A percentile compares a stretch with the other conserved stretches of the same genome.
phyloP scores from a whole-genome alignment of 2,888 invertebrate species.

The Luperina testacea region DNA sequence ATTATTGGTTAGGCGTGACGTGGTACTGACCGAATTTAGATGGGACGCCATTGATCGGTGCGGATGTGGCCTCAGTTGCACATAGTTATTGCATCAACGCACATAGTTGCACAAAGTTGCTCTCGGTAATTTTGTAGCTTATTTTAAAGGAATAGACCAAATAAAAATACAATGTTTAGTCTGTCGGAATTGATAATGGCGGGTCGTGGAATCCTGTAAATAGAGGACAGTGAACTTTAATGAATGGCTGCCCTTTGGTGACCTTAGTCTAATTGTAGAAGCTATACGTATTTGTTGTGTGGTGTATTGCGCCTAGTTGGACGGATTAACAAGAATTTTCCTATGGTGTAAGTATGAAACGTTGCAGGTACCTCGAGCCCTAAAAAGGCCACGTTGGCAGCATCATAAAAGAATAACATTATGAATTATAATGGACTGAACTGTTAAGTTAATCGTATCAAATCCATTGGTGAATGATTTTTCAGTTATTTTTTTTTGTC shows the following conservation, averaged over 20 bases:
- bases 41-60: slow-evolving; percentile 50
- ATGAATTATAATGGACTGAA: too few relatives aligned
- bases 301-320: slow-evolving; percentile 15
- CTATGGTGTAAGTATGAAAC: slow-evolving; percentile 27
- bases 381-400: too few relatives aligned
- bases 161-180: not conserved
- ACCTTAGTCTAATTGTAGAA: not conserved
- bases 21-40: slow-evolving; percentile 54
- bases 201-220: not conserved
- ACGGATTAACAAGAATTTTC: not conserved
- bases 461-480: too few relatives aligned
- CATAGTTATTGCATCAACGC: slow-evolving; percentile 10
- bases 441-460: too few relatives aligned
- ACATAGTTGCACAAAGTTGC: slow-evolving; percentile 13
- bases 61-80: slow-evolving; percentile 50
- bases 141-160: not conserved
- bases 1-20: slow-evolving; percentile 44
- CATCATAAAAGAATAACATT: too few relatives aligned
- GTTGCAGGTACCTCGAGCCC: not conserved
- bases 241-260: slow-evolving; percentile 4
- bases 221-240: slow-evolving; percentile 1
- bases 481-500: too few relatives aligned
- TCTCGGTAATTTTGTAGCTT: not conserved
- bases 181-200: not conserved
- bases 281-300: not conserved